Evolutionary conservation across 2,113 vertebrate genomes (phyloP).

Genomic region (Ifrita kowaldi): DNA sequence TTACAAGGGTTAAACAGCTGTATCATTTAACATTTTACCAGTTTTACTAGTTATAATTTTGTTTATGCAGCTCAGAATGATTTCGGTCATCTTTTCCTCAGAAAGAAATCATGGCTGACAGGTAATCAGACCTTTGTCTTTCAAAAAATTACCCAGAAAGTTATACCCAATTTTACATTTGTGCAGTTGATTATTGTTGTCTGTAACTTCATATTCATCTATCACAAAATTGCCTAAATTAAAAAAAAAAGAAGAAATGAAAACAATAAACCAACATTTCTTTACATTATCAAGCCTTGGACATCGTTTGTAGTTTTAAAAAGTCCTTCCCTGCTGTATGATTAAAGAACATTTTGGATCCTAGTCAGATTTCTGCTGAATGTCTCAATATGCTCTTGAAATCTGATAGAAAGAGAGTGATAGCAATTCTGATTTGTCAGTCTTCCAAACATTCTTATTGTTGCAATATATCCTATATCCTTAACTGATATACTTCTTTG

Average conservation of each 20-base stretch:
- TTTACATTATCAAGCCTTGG: not conserved
- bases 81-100: not conserved
- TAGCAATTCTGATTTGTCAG: not conserved
- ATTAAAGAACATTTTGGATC: not conserved
- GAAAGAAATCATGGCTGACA: not conserved
- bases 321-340: not conserved
- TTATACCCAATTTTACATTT: not conserved
- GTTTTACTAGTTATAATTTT: not conserved
- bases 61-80: not conserved
- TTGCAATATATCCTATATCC: not conserved
- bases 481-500: not conserved
- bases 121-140: not conserved
- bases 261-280: not conserved
- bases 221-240: not conserved
- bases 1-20: not conserved
- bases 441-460: not conserved
- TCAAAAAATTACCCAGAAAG: not conserved
- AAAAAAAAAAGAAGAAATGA: not conserved
- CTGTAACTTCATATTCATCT: not conserved
- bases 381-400: not conserved
- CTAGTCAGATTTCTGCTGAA: not conserved
- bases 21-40: not conserved
- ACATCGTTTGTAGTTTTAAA: not conserved
- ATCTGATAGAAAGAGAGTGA: not conserved
- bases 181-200: not conserved